Evolutionary conservation across 2,888 invertebrate species (phyloP).

Genomic region (Drosophila formosana): DNA sequence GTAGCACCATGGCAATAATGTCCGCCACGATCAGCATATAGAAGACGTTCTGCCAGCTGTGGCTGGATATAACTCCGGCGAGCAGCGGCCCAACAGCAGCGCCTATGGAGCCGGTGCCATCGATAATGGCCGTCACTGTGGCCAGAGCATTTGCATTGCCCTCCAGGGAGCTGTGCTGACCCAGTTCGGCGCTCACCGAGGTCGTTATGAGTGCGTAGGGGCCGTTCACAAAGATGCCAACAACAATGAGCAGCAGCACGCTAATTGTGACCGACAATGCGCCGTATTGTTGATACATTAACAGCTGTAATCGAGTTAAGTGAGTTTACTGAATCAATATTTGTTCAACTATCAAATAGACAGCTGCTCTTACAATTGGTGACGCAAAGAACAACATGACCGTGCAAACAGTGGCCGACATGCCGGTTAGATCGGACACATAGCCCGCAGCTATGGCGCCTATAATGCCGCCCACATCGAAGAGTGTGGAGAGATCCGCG

Average conservation of each 20-base stretch:
- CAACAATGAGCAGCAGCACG: constrained; percentile 89
- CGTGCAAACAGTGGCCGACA: constrained; percentile 95
- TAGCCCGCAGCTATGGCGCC: constrained; percentile 96
- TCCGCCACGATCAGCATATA: constrained; percentile 95
- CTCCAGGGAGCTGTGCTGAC: constrained; percentile 93
- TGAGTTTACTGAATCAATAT: constrained; percentile 7
- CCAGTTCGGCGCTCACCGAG: constrained; percentile 96
- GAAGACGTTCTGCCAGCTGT: constrained; percentile 94
- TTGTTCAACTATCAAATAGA: background rate
- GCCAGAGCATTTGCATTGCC: constrained; percentile 96
- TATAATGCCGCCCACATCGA: constrained; percentile 95
- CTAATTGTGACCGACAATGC: constrained; percentile 87
- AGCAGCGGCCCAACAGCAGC: constrained; percentile 97
- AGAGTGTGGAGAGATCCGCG: constrained; percentile 92
- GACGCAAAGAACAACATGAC: constrained; percentile 92
- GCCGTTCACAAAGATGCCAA: constrained; percentile 95
- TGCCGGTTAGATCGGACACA: constrained; percentile 92
- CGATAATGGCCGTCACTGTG: constrained; percentile 98
- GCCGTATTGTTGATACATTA: constrained; percentile 92
- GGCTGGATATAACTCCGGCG: constrained; percentile 91
- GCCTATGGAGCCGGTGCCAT: constrained; percentile 93
- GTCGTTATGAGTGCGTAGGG: constrained; percentile 98
- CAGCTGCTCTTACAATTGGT: constrained; percentile 89
- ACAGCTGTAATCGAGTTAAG: constrained; percentile 87
- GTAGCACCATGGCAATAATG: constrained; percentile 90